Evolutionary conservation across 2,888 invertebrate species (phyloP).

Genomic region (Oscheius sp.): DNA sequence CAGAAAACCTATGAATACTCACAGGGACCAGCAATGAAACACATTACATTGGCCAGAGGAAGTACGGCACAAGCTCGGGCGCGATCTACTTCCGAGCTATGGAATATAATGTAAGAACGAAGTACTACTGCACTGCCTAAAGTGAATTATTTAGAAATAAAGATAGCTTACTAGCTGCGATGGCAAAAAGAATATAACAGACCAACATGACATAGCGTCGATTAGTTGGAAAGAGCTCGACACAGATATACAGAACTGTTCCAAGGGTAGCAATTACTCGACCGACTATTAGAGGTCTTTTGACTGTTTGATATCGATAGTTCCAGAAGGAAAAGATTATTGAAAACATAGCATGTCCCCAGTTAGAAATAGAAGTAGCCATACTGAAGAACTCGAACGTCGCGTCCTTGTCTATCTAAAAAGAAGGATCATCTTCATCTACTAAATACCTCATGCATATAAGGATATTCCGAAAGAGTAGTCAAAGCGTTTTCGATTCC

Average conservation of each 20-base stretch:
- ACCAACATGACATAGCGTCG: conserved; percentile 4
- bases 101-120: not conserved
- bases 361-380: not conserved
- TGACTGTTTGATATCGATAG: conserved; percentile 19
- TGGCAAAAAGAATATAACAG: conserved; percentile 12
- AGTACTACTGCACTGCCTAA: conserved; percentile 22
- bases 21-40: conserved; percentile 12
- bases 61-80: conserved; percentile 11
- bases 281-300: conserved; percentile 11
- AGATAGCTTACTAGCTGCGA: conserved; percentile 7
- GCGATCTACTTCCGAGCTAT: conserved; percentile 4
- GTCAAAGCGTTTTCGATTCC: conserved; percentile 10
- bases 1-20: not conserved
- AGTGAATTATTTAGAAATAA: not conserved
- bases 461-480: conserved; percentile 6
- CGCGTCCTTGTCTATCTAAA: conserved; percentile 18
- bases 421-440: not conserved
- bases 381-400: conserved; percentile 2
- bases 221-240: conserved; percentile 19
- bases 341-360: conserved; percentile 8
- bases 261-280: conserved; percentile 2
- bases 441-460: conserved; percentile 2
- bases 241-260: conserved; percentile 8
- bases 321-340: conserved; percentile 3
- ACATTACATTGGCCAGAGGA: not conserved